phyloP scores from a whole-genome alignment of 1,140 invertebrate genomes.

The Ceratitis capitata region DNA sequence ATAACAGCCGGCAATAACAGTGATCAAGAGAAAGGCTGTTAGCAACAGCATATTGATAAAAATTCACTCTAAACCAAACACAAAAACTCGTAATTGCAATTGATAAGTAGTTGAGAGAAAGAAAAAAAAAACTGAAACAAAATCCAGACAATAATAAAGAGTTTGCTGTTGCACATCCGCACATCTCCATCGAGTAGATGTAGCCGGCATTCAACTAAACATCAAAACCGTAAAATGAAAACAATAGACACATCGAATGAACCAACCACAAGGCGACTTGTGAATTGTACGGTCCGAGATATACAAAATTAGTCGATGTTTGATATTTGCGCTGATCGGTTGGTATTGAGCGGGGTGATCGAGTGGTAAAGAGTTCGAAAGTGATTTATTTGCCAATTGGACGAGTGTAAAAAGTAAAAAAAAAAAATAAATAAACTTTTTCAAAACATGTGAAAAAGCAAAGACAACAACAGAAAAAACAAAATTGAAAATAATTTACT shows the following conservation, averaged over 20 bases:
- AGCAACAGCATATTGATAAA: neutral
- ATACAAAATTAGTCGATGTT: neutral
- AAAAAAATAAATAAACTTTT: neutral
- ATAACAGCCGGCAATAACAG: neutral
- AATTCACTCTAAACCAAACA: neutral
- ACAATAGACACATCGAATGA: neutral
- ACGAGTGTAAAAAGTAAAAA: neutral
- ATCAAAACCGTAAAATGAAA: constrained; percentile 10
- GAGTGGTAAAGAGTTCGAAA: neutral
- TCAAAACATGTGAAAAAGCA: neutral
- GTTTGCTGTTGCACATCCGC: neutral
- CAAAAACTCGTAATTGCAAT: neutral
- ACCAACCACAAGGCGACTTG: neutral
- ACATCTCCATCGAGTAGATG: neutral
- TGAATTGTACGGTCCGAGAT: neutral
- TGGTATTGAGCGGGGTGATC: neutral
- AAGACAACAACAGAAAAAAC: neutral
- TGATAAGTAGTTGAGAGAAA: neutral
- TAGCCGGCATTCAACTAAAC: neutral
- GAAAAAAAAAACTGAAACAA: neutral
- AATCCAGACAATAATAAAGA: neutral
- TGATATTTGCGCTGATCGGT: neutral
- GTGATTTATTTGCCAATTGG: neutral
- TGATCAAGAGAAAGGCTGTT: neutral
- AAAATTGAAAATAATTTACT: neutral